phyloP scores from a whole-genome alignment of 1,140 invertebrate species.

The Halesus radiatus region DNA sequence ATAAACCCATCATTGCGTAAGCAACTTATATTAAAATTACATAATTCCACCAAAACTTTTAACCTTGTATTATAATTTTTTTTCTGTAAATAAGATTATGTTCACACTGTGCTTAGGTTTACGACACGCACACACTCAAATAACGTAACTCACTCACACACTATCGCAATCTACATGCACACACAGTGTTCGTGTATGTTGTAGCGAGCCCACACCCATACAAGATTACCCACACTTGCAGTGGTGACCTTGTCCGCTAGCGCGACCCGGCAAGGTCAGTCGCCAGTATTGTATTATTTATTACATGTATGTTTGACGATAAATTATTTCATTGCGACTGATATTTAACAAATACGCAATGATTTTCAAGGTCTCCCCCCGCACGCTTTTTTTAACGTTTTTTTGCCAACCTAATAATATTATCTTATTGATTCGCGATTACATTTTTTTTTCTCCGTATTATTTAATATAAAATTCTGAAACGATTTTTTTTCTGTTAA shows the following conservation, averaged over 20 bases:
- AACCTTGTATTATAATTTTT: too few relatives aligned
- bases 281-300: constrained; percentile 26
- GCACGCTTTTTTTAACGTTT: constrained; percentile 10
- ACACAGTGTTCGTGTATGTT: not conserved
- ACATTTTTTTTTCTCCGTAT: not conserved
- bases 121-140: not conserved
- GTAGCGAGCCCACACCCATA: not conserved
- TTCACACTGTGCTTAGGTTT: not conserved
- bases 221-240: too few relatives aligned
- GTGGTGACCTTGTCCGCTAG: constrained; percentile 16
- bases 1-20: too few relatives aligned
- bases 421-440: too few relatives aligned
- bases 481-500: too few relatives aligned
- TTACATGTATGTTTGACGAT: constrained; percentile 24
- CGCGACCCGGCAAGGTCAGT: constrained; percentile 22
- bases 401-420: too few relatives aligned
- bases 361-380: constrained; percentile 16
- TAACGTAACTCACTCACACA: too few relatives aligned
- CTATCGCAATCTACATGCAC: not conserved
- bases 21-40: too few relatives aligned
- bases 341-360: constrained; percentile 38
- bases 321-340: constrained; percentile 16
- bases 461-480: too few relatives aligned
- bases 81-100: not conserved
- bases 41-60: too few relatives aligned